phyloP scores from a whole-genome alignment of 37 sponge, comb jelly and placozoan genomes.

The Mnemiopsis leidyi region DNA sequence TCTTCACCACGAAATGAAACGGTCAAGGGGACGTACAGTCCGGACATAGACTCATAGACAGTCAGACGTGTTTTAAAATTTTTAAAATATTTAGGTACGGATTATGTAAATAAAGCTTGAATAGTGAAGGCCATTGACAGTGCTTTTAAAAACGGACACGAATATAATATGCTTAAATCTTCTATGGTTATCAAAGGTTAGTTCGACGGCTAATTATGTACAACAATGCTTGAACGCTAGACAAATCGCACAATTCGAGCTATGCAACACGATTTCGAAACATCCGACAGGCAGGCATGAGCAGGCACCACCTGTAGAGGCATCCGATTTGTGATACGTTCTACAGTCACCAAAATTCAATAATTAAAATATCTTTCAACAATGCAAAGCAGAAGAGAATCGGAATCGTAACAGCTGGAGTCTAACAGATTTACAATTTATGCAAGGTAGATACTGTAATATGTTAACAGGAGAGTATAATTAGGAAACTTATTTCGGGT shows the following conservation, averaged over 20 bases:
- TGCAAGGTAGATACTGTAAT: neutral
- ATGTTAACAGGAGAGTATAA: neutral
- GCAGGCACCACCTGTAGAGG: neutral
- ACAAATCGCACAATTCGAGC: neutral
- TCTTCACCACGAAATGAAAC: neutral
- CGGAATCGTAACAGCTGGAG: neutral
- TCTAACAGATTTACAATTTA: neutral
- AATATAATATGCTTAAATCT: neutral
- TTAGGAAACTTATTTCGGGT: conserved; percentile 17
- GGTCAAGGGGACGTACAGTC: neutral
- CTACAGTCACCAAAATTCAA: neutral
- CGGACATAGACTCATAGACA: neutral
- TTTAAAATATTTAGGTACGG: neutral
- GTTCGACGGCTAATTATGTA: neutral
- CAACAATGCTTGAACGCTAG: neutral
- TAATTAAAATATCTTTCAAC: conserved; percentile 36
- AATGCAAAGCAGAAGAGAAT: neutral
- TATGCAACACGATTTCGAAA: neutral
- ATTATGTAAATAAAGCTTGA: neutral
- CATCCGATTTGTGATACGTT: neutral
- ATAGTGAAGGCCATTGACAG: neutral
- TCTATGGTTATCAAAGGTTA: neutral
- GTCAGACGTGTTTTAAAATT: neutral
- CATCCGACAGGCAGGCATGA: neutral
- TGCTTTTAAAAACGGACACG: neutral